Percentiles rank a stretch among this genome's conserved stretches.
Evolutionary conservation across 1,140 invertebrate species (phyloP).

Genomic region (Drosophila tsacasi): DNA sequence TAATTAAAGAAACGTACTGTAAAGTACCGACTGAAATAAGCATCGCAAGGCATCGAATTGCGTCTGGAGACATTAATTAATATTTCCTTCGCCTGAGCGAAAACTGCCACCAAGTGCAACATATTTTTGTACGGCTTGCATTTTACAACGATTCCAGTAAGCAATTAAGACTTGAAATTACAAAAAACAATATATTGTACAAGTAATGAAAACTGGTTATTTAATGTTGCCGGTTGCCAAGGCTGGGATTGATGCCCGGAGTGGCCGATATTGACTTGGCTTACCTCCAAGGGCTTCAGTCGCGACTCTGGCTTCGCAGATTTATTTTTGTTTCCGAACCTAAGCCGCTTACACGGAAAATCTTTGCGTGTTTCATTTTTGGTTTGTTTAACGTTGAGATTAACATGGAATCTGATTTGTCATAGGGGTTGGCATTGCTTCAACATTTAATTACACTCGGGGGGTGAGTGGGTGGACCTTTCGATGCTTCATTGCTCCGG

Average conservation of each 20-base stretch:
- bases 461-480: conserved; percentile 21
- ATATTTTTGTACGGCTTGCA: conserved; percentile 20
- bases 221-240: conserved; percentile 44
- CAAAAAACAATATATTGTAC: conserved; percentile 2
- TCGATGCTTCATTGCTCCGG: conserved; percentile 3
- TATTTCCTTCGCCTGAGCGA: conserved; percentile 33
- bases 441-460: conserved; percentile 65
- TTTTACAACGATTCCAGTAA: conserved; percentile 37
- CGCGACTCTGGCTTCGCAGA: conserved; percentile 38
- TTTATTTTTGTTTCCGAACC: conserved; percentile 46
- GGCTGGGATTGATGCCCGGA: conserved; percentile 11
- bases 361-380: conserved; percentile 76
- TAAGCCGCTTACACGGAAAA: conserved; percentile 72
- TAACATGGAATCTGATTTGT: conserved; percentile 70
- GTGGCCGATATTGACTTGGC: conserved; percentile 53
- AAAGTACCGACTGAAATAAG: not conserved
- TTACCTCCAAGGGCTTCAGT: conserved; percentile 36
- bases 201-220: conserved; percentile 30
- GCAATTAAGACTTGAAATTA: conserved; percentile 32
- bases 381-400: conserved; percentile 74
- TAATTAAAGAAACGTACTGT: conserved; percentile 5
- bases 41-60: conserved; percentile 22
- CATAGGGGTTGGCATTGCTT: conserved; percentile 55
- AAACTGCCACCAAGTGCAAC: conserved; percentile 38
- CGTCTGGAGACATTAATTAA: conserved; percentile 56